Evolutionary conservation across 2,888 invertebrate species (phyloP), one percentile per base, ranked within the genome.

Genomic region (Lasius platythorax): DNA sequence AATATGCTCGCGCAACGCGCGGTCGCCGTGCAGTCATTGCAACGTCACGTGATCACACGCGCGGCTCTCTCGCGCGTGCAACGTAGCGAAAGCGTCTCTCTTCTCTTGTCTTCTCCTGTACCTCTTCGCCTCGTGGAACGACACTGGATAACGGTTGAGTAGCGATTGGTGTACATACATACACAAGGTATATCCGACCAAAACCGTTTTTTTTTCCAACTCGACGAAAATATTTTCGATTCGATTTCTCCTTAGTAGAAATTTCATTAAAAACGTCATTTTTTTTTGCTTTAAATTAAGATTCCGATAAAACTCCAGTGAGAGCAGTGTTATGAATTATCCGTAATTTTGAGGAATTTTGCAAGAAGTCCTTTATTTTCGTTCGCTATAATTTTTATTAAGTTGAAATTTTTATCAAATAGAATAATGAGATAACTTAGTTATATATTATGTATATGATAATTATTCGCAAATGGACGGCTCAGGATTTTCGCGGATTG

Each of bases 41-140:
- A 37, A 63, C 73, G 33, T 85, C 87, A 83, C 87, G 85, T 85
- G 87, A 79, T 81, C 46, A 33, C 43, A 66, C 53, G 74, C 76
- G 73, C 75, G 37, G 11, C 33, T 66, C 74, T 75, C 78, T 50
- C 78, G 76, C 73, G 63, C 64, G 70, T 58, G 73, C 66, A 73
- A 50, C 64, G 46, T 46, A 23, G 40, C 53, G 61, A 58, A 53
- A 53, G 40, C 56, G 58, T 23, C 40, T 64, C 66, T 68, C 63
- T 50, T 72, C 43, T 67, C 33, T 23, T 50, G 68, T 75, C 64
- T 75, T 64, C 56, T 66, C 67, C n/a, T 28, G 28, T 53, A n/a
- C 37, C 28, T 53, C 37, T 28, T 28, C 66, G 37, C 53, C 67
- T 67, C 67, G 37, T n/a, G 15, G 40, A 68, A 78, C 68, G 56